Conservation (phyloP, 2,888 invertebrate genomes). For the Siphonodentalium dalli region DNA sequence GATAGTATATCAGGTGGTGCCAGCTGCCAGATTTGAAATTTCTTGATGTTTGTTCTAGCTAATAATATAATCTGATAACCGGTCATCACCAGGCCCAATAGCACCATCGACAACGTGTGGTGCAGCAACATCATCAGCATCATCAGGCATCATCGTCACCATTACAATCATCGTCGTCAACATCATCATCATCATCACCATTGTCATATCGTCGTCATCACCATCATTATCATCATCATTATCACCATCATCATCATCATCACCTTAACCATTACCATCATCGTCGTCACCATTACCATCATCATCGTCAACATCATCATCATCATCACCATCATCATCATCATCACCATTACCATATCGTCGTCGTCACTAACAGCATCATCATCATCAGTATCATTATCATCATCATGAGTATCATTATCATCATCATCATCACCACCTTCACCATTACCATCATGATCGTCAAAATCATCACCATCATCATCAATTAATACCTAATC, state of each 20-base stretch:
- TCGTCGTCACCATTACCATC: conserved; percentile 5
- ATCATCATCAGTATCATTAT: not conserved
- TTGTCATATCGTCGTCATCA: conserved; percentile 7
- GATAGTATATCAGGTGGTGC: too few relatives aligned
- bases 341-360: conserved; percentile 1
- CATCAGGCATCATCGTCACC: not conserved
- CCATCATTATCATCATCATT: conserved; percentile 8
- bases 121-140: too few relatives aligned
- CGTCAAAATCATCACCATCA: not conserved
- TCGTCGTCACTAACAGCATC: conserved; percentile 1
- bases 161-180: not conserved
- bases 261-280: conserved; percentile 1
- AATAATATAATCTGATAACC: too few relatives aligned
- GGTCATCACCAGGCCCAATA: too few relatives aligned
- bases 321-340: conserved; percentile 9
- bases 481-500: not conserved
- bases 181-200: not conserved
- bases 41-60: too few relatives aligned
- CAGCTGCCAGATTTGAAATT: too few relatives aligned
- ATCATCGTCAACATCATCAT: conserved; percentile 5
- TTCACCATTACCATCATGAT: not conserved
- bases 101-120: too few relatives aligned
- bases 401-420: not conserved
- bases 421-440: not conserved
- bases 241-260: conserved; percentile 4